Evolutionary conservation across 1,140 invertebrate genomes (phyloP).

Genomic region (Euura lappo): DNA sequence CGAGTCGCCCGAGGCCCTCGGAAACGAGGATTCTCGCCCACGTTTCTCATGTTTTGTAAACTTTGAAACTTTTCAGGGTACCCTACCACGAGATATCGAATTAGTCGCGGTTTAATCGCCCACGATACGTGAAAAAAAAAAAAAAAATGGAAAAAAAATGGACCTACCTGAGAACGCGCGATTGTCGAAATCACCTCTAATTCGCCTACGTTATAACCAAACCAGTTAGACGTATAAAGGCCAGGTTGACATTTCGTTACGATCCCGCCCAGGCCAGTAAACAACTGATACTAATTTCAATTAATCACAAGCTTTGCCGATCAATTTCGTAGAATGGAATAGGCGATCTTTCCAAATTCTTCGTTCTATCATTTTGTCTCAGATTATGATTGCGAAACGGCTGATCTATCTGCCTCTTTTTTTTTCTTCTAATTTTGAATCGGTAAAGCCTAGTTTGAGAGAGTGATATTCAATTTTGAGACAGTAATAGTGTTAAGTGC

Average conservation of each 20-base stretch:
- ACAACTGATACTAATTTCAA: not conserved
- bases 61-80: not conserved
- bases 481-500: not conserved
- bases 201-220: not conserved
- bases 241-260: not conserved
- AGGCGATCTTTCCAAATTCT: too few species aligned
- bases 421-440: too few species aligned
- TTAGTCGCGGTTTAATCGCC: slow-evolving; percentile 5
- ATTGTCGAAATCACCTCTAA: slow-evolving; percentile 4
- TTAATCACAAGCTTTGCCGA: too few species aligned
- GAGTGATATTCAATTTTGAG: too few species aligned
- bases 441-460: too few species aligned
- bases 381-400: not conserved
- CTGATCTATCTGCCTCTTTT: too few species aligned
- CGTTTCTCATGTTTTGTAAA: not conserved
- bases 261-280: not conserved
- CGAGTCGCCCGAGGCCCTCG: not conserved
- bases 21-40: not conserved
- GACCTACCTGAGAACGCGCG: not conserved
- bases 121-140: not conserved
- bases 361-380: too few species aligned
- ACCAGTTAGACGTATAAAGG: not conserved
- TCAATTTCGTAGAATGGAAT: too few species aligned
- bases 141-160: too few species aligned
- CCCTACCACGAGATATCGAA: not conserved